These are phyloP conservation scores for Styela plicata DNA, from an alignment of 23 tunicate species.

Conservation along the genomic window DNA sequence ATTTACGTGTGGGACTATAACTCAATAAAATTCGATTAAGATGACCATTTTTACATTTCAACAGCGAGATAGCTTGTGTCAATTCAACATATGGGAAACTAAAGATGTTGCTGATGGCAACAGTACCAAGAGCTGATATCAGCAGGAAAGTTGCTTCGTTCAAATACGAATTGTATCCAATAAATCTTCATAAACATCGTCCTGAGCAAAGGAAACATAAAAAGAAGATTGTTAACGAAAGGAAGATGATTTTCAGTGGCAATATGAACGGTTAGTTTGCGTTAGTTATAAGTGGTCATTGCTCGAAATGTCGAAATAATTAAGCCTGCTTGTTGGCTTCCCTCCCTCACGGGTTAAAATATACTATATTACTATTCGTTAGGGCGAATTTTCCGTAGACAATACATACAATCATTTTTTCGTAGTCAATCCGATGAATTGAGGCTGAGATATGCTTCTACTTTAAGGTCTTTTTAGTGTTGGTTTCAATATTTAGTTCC, in stretches of 20 bases:
- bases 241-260: neutral
- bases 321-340: no score
- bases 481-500: no score
- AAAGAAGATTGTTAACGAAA: neutral
- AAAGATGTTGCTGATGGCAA: neutral
- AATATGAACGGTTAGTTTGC: conserved; percentile 2
- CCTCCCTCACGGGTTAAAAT: no score
- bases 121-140: neutral
- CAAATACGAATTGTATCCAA: neutral
- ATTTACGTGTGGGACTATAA: no score
- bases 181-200: neutral
- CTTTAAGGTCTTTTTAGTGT: no score
- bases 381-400: no score
- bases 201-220: neutral
- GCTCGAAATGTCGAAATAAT: no score
- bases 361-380: no score
- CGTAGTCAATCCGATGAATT: no score
- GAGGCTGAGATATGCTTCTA: no score
- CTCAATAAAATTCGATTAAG: neutral
- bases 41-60: neutral
- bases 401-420: no score
- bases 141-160: neutral
- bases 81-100: conserved; percentile 5
- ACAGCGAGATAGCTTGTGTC: conserved; percentile 14
- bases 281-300: no score